These are phyloP conservation scores for Pelodiscus sinensis DNA, from an alignment of 2,113 vertebrate species.

Conservation along the genomic window DNA sequence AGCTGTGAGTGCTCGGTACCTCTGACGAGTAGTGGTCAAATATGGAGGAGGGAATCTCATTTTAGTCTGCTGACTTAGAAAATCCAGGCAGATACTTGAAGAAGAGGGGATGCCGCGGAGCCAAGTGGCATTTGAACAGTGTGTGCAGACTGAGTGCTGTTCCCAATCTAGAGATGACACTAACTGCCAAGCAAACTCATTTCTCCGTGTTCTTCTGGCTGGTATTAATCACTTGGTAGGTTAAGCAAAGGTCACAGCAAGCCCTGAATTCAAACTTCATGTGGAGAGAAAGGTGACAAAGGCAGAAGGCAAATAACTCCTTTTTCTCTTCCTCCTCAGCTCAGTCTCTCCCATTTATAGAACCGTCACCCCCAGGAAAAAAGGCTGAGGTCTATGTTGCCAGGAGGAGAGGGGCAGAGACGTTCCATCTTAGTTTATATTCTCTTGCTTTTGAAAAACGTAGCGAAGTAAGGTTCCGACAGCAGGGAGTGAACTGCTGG, in stretches of 20 bases:
- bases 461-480: constrained; percentile 51
- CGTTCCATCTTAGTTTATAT: rapidly evolving
- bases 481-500: constrained; percentile 55
- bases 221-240: not conserved
- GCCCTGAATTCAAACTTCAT: not conserved
- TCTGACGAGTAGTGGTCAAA: not conserved
- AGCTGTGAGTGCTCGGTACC: not conserved
- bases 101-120: not conserved
- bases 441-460: constrained; percentile 29
- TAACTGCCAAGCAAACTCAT: not conserved
- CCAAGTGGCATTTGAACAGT: not conserved
- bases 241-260: not conserved
- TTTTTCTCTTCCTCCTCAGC: not conserved
- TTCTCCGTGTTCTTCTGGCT: not conserved
- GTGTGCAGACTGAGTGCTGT: not conserved
- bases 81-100: constrained; percentile 17
- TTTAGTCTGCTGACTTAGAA: not conserved
- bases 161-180: not conserved
- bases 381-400: constrained; percentile 19
- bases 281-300: constrained; percentile 4
- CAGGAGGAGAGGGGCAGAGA: not conserved
- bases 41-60: rapidly evolving
- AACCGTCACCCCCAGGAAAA: not conserved
- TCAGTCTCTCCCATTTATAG: not conserved
- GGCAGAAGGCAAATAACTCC: not conserved